Percentiles rank a stretch among this genome's conserved stretches.
phyloP scores from a whole-genome alignment of 2,888 invertebrate species.

The Eupithecia insigniata region DNA sequence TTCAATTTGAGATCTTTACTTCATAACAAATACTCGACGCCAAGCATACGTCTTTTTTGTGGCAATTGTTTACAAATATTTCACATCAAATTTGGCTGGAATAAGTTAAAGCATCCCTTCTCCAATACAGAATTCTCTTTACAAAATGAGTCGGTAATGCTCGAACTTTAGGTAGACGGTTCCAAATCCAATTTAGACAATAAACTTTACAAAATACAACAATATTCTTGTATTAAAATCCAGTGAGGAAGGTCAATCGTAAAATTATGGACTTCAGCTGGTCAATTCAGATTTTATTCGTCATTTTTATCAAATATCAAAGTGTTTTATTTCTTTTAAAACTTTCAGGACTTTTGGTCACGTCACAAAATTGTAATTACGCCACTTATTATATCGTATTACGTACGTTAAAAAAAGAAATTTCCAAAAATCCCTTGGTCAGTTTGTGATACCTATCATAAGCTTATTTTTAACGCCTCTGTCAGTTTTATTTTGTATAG shows the following conservation, averaged over 20 bases:
- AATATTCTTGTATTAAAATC: neutral
- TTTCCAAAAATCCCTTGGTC: no score
- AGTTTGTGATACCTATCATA: no score
- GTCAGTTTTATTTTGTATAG: no score
- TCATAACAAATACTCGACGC: neutral
- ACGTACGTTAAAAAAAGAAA: no score
- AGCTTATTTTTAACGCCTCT: no score
- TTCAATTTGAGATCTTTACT: neutral
- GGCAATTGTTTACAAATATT: neutral
- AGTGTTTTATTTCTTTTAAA: no score
- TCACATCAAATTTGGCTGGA: neutral
- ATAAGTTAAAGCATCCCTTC: neutral
- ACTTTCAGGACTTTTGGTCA: no score
- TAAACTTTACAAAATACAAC: slow-evolving; percentile 6
- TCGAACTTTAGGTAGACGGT: slow-evolving; percentile 6
- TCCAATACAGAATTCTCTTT: neutral
- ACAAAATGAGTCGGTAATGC: neutral
- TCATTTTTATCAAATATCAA: neutral
- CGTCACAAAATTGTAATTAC: no score
- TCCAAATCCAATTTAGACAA: slow-evolving; percentile 8
- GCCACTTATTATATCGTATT: no score
- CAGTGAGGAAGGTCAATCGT: neutral
- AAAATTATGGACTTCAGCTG: neutral
- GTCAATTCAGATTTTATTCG: neutral
- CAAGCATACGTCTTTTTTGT: neutral